Conservation (phyloP, 2,113 vertebrate species). For the Rhinichthys klamathensis region DNA sequence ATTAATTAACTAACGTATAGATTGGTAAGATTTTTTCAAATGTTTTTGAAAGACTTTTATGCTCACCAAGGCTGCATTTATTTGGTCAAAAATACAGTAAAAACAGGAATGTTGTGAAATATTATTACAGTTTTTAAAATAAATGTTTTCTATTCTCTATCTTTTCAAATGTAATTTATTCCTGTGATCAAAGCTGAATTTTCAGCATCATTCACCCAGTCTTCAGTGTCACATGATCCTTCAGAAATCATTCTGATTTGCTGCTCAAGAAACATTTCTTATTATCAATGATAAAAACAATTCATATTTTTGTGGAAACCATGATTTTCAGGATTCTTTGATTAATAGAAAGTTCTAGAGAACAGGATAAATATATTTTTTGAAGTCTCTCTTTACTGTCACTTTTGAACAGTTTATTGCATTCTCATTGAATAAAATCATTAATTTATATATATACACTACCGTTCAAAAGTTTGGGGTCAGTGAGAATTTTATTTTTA, state of each 20-base stretch:
- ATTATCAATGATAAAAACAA: not conserved
- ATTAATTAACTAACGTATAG: too few relatives aligned
- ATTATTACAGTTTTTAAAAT: not conserved
- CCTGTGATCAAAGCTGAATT: not conserved
- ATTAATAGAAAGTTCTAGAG: not conserved
- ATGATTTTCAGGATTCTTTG: not conserved
- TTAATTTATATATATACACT: rapidly evolving
- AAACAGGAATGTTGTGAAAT: not conserved
- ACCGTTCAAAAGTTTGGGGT: too few relatives aligned
- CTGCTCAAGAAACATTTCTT: not conserved
- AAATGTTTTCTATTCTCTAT: not conserved
- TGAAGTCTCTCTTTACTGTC: not conserved
- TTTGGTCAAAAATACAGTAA: not conserved
- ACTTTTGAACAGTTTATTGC: not conserved
- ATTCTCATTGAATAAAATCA: not conserved
- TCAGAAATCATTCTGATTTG: not conserved
- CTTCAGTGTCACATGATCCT: not conserved
- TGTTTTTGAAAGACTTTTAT: not conserved
- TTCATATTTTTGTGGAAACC: not conserved
- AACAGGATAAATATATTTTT: too few relatives aligned
- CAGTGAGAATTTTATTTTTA: too few relatives aligned
- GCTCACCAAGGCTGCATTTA: not conserved
- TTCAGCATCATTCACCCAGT: not conserved
- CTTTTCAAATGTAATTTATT: not conserved
- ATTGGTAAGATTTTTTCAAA: not conserved